Evolutionary conservation across 2,888 invertebrate genomes (phyloP).

Genomic region (Brachypalpus laphriformis): DNA sequence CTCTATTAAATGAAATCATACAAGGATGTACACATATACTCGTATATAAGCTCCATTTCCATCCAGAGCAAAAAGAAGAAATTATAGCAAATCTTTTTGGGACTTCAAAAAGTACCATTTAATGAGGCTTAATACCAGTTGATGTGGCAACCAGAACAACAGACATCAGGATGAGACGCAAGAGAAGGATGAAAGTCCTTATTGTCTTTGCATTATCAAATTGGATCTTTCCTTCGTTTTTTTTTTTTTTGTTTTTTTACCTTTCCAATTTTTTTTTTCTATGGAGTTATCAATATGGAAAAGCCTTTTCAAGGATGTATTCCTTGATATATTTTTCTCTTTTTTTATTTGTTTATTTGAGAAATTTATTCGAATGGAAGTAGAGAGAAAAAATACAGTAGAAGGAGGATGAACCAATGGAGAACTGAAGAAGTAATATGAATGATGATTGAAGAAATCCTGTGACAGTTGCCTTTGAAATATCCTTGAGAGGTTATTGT

Average conservation of each 20-base stretch:
- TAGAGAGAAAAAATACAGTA: not conserved
- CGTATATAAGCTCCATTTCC: not conserved
- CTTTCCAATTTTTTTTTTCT: too few relatives aligned
- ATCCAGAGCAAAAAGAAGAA: not conserved
- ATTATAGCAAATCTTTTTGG: constrained; percentile 1
- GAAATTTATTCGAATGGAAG: constrained; percentile 18
- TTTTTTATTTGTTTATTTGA: constrained; percentile 27
- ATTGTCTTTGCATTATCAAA: constrained; percentile 38
- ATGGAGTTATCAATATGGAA: constrained; percentile 37
- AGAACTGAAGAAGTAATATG: constrained; percentile 16
- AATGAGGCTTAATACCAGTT: constrained; percentile 40
- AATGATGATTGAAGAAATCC: constrained; percentile 35
- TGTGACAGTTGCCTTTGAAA: constrained; percentile 49
- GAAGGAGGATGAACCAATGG: not conserved
- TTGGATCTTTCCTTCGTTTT: constrained; percentile 1
- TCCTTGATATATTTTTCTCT: not conserved
- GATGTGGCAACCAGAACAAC: constrained; percentile 13
- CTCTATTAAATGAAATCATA: not conserved
- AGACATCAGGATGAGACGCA: not conserved
- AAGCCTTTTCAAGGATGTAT: constrained; percentile 42
- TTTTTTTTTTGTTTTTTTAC: not conserved
- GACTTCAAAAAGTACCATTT: constrained; percentile 37
- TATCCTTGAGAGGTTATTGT: constrained; percentile 41
- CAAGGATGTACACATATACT: not conserved
- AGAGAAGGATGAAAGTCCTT: constrained; percentile 10